Evolutionary conservation across 2,797 vertebrate species (phyloP).

Genomic region (Eulemur coronatus): DNA sequence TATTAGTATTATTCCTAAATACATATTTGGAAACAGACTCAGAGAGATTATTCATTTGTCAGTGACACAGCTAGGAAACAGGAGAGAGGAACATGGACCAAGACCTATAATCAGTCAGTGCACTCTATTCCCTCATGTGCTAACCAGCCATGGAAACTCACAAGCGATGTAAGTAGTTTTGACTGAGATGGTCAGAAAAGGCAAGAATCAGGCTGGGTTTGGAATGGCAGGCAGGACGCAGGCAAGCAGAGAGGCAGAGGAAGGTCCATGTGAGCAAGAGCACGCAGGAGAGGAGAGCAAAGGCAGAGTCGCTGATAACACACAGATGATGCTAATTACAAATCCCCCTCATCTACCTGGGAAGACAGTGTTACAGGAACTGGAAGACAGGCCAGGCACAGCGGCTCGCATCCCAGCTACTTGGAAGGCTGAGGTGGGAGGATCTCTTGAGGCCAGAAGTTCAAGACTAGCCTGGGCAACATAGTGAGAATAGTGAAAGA

Average conservation of each 20-base stretch:
- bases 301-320: not conserved
- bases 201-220: not conserved
- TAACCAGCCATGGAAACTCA: not conserved
- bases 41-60: not conserved
- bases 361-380: not conserved
- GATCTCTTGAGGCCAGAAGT: not conserved
- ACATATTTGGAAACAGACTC: not conserved
- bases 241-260: not conserved
- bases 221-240: not conserved
- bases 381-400: not conserved
- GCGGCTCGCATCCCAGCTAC: not conserved
- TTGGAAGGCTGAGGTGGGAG: not conserved
- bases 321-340: not conserved
- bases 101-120: not conserved
- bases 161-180: not conserved
- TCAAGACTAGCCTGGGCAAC: not conserved
- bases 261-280: not conserved
- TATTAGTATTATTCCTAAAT: not conserved
- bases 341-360: not conserved
- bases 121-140: not conserved
- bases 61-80: not conserved
- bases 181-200: not conserved
- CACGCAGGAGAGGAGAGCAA: not conserved
- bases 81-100: not conserved
- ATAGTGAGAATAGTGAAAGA: not conserved